Conservation (phyloP, 2,797 vertebrate genomes). For the Sternarchorhynchus goeldii region DNA sequence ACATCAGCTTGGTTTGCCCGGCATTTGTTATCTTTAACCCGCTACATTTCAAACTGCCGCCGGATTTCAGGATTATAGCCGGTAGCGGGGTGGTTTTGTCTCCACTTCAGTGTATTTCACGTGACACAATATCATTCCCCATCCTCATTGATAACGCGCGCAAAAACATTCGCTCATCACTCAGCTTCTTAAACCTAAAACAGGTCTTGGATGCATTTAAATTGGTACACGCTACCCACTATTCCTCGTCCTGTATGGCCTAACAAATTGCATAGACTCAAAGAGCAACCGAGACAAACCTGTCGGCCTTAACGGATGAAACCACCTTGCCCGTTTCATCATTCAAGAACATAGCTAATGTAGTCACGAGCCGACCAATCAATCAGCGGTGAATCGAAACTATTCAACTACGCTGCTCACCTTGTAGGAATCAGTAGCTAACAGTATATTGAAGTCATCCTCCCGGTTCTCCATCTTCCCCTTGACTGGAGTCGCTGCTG, state of each 20-base stretch:
- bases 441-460: conserved; percentile 87
- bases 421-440: conserved; percentile 97
- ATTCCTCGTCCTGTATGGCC: conserved; percentile 60
- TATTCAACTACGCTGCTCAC: conserved; percentile 63
- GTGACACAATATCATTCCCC: too few relatives aligned
- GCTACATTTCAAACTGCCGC: not conserved
- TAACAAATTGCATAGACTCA: conserved; percentile 48
- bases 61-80: not conserved
- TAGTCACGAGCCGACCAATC: not conserved
- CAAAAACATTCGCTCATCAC: too few relatives aligned
- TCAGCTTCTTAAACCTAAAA: too few relatives aligned
- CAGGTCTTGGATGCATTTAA: too few relatives aligned
- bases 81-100: too few relatives aligned
- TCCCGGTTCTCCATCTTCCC: conserved; percentile 86
- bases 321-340: conserved; percentile 71
- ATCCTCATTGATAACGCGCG: too few relatives aligned
- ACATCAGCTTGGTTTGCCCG: not conserved
- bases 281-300: conserved; percentile 41
- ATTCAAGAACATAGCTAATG: conserved; percentile 10
- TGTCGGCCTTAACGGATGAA: conserved; percentile 75
- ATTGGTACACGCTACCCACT: too few relatives aligned
- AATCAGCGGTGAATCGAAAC: not conserved
- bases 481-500: conserved; percentile 37
- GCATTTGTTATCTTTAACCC: not conserved
- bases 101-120: too few relatives aligned